A percentile compares a stretch with the other conserved stretches of the same genome.
Evolutionary conservation across 1,140 invertebrate genomes (phyloP).

Genomic region (Bombus confusus): DNA sequence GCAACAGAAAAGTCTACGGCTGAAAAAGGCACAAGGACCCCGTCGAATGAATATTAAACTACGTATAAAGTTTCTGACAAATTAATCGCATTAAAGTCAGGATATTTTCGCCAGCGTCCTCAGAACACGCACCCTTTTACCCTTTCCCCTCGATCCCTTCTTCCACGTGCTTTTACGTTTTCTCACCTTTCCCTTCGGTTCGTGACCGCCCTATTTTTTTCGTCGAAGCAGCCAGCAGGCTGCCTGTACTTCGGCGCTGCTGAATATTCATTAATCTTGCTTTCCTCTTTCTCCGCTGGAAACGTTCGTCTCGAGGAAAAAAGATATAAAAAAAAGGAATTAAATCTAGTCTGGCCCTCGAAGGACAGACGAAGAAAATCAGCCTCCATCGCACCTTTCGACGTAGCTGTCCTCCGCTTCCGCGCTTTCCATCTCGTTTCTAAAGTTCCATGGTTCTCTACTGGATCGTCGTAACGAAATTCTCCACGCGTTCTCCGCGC

Average conservation of each 20-base stretch:
- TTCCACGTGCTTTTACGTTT: conserved; percentile 12
- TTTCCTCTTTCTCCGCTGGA: conserved; percentile 59
- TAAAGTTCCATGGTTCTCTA: not conserved
- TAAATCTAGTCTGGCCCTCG: conserved; percentile 44
- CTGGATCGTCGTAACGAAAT: conserved; percentile 60
- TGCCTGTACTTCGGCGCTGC: conserved; percentile 54
- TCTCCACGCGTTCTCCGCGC: conserved; percentile 48
- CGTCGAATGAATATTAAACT: conserved; percentile 77
- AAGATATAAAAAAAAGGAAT: conserved; percentile 10
- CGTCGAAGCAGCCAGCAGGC: conserved; percentile 45
- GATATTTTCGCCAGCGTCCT: conserved; percentile 67
- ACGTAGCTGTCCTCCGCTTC: not conserved
- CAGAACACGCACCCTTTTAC: not conserved
- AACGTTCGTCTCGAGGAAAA: conserved; percentile 54
- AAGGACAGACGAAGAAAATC: not conserved
- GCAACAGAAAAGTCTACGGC: not conserved
- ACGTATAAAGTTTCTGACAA: conserved; percentile 70
- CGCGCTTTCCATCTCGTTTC: not conserved
- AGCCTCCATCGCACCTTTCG: conserved; percentile 3
- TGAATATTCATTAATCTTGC: conserved; percentile 77
- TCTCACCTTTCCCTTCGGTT: not conserved
- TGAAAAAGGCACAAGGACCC: not conserved
- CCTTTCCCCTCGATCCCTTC: not conserved
- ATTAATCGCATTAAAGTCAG: conserved; percentile 77
- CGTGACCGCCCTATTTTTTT: conserved; percentile 49